phyloP scores from a whole-genome alignment of 2,113 vertebrate species.

The Typhlomys cinereus region DNA sequence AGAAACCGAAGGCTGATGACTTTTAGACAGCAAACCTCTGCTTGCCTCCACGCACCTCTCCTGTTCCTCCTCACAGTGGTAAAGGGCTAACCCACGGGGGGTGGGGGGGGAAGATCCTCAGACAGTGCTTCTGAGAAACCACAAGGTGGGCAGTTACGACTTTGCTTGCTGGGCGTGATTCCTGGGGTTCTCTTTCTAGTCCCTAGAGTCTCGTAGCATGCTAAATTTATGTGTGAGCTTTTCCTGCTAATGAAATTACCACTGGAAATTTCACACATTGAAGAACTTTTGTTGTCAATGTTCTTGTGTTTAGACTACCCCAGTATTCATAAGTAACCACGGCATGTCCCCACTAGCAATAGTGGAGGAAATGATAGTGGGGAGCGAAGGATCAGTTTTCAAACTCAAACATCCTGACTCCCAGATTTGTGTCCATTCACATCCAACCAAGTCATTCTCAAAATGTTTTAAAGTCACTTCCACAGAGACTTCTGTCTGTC shows the following conservation, averaged over 20 bases:
- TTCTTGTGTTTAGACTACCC: not conserved
- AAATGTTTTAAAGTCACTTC: not conserved
- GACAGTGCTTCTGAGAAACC: not conserved
- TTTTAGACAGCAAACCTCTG: not conserved
- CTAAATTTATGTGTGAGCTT: slow-evolving; percentile 7
- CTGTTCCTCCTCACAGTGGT: not conserved
- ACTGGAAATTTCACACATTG: not conserved
- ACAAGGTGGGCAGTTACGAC: not conserved
- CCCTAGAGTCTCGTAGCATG: not conserved
- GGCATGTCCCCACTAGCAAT: not conserved
- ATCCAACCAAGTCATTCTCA: not conserved
- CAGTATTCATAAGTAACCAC: not conserved
- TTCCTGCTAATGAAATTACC: not conserved
- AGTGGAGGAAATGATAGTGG: not conserved
- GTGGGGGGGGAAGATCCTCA: too few relatives aligned
- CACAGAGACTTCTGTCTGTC: not conserved
- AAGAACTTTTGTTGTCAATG: not conserved
- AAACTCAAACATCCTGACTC: not conserved
- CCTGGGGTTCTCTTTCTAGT: not conserved
- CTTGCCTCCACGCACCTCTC: not conserved
- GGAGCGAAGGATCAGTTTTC: not conserved
- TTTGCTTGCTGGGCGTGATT: not conserved
- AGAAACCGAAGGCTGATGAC: not conserved
- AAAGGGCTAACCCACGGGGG: rapidly evolving
- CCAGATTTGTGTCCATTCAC: not conserved